phyloP scores from a whole-genome alignment of 1,140 invertebrate genomes.

The Heliconius eleuchia region DNA sequence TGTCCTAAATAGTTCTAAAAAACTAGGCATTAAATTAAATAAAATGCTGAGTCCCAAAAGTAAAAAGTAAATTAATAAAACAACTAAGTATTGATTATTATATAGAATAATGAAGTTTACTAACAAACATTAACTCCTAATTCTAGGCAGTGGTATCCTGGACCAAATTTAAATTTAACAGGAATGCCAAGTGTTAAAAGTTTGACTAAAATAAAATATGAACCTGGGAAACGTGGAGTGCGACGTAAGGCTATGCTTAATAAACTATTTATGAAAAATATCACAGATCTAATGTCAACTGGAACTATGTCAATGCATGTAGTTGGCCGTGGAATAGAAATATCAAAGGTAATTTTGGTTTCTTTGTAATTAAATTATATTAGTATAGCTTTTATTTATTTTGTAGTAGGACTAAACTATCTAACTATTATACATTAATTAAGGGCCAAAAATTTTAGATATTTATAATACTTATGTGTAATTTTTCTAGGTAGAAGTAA shows the following conservation, averaged over 20 bases:
- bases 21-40: slow-evolving; percentile 64
- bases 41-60: slow-evolving; percentile 70
- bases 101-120: slow-evolving; percentile 14
- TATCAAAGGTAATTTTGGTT: slow-evolving; percentile 79
- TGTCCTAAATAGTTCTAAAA: slow-evolving; percentile 52
- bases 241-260: slow-evolving; percentile 85
- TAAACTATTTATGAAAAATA: slow-evolving; percentile 90
- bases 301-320: slow-evolving; percentile 83
- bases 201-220: slow-evolving; percentile 63
- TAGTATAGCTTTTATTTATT: not conserved
- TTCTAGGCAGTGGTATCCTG: slow-evolving; percentile 66
- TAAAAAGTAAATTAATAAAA: slow-evolving; percentile 55
- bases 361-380: not conserved
- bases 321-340: slow-evolving; percentile 85
- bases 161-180: slow-evolving; percentile 37
- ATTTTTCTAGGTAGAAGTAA: slow-evolving; percentile 82
- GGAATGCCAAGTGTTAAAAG: slow-evolving; percentile 64
- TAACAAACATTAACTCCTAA: slow-evolving; percentile 17
- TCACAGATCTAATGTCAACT: slow-evolving; percentile 88
- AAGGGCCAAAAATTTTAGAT: not conserved
- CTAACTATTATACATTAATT: no score
- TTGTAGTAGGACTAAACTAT: no score
- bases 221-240: slow-evolving; percentile 71
- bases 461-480: not conserved
- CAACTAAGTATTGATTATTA: not conserved